Conservation (phyloP, 2,888 invertebrate genomes). For the Parochlus steinenii region DNA sequence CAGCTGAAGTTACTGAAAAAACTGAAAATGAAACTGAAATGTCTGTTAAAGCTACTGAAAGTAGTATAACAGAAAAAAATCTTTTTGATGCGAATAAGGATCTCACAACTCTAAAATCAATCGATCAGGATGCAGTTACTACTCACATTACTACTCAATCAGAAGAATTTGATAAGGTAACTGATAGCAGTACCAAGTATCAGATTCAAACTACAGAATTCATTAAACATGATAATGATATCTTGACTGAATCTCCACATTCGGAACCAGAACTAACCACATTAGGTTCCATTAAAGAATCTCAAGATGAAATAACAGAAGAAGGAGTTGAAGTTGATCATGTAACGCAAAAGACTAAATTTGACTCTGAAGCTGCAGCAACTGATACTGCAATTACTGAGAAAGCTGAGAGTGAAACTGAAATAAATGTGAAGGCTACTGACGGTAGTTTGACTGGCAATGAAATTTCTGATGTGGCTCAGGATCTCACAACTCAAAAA, state of each 20-base stretch:
- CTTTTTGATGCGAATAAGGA: not conserved
- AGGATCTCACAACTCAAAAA: not conserved
- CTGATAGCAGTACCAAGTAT: no score
- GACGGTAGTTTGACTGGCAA: not conserved
- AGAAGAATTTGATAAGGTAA: not conserved
- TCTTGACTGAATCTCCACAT: not conserved
- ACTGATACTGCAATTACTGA: no score
- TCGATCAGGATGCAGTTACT: slow-evolving; percentile 5
- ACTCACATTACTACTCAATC: slow-evolving; percentile 1
- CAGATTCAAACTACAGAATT: no score
- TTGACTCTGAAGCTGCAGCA: not conserved
- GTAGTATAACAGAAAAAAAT: not conserved
- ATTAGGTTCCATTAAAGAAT: not conserved
- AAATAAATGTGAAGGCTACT: not conserved
- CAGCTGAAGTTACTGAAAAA: not conserved
- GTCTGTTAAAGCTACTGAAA: not conserved
- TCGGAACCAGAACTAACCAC: not conserved
- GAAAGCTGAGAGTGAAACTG: not conserved
- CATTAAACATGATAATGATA: no score
- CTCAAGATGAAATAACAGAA: not conserved
- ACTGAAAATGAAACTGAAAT: not conserved
- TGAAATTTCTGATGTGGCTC: not conserved
- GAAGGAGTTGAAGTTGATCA: slow-evolving; percentile 12
- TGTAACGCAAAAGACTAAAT: slow-evolving; percentile 2
- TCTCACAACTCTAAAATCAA: not conserved